phyloP scores from a whole-genome alignment of 2,888 invertebrate genomes.

The Galeopsomyia nigrocyanea region DNA sequence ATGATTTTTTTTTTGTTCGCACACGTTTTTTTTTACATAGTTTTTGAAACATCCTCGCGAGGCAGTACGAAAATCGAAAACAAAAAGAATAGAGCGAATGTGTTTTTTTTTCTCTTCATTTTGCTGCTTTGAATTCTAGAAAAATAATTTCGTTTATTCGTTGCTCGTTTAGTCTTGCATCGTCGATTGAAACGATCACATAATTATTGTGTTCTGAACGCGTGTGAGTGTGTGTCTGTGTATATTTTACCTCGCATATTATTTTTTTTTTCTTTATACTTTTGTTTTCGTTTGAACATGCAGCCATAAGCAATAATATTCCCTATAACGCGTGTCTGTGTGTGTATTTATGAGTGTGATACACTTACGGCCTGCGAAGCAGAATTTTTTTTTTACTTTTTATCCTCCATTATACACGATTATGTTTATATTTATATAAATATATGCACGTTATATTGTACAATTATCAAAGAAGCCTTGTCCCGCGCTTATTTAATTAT shows the following conservation, averaged over 20 bases:
- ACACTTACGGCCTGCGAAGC: constrained; percentile 40
- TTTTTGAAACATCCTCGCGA: not conserved
- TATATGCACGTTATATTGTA: not conserved
- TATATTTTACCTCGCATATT: constrained; percentile 5
- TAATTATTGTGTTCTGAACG: not conserved
- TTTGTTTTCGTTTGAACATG: constrained; percentile 15
- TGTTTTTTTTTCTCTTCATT: not conserved
- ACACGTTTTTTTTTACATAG: not conserved
- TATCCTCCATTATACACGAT: constrained; percentile 11
- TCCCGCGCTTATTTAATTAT: not conserved
- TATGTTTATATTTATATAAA: constrained; percentile 19
- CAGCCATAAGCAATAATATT: constrained; percentile 15
- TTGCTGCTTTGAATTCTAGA: constrained; percentile 34
- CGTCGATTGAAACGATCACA: constrained; percentile 4
- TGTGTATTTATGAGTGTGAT: constrained; percentile 18
- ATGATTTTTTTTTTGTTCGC: not conserved
- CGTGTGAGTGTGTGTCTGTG: not conserved
- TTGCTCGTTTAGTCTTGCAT: constrained; percentile 55
- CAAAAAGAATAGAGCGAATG: not conserved
- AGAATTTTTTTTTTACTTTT: constrained; percentile 16
- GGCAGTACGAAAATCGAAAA: not conserved
- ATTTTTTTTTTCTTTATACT: constrained; percentile 4
- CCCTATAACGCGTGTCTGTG: not conserved
- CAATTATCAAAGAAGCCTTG: constrained; percentile 27
- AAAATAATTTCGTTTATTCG: constrained; percentile 56